Percentiles rank a stretch among this genome's conserved stretches.
phyloP scores from a whole-genome alignment of 1,140 invertebrate species.

The Potamilus streckersoni region DNA sequence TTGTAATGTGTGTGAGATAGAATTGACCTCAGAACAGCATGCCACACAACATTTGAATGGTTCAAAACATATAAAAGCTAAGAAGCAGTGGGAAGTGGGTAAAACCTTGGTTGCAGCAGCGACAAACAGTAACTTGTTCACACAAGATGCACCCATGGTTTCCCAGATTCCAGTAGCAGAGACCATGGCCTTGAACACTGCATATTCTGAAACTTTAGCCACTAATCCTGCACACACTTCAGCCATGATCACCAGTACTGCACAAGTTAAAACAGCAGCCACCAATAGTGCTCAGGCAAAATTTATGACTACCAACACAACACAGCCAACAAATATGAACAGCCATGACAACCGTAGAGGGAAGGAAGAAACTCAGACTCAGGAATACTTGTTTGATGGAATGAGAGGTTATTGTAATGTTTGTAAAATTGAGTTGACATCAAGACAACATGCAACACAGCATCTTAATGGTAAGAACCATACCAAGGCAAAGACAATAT shows the following conservation, averaged over 20 bases:
- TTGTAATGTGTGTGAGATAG: conserved; percentile 28
- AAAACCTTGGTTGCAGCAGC: neutral
- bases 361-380: no score
- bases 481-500: neutral
- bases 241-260: neutral
- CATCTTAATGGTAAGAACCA: conserved; percentile 16
- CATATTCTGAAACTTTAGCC: no score
- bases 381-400: conserved; percentile 14
- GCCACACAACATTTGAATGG: conserved; percentile 20
- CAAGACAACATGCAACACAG: conserved; percentile 5
- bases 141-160: no score
- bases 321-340: no score
- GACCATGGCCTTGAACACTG: no score
- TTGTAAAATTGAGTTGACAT: conserved; percentile 14
- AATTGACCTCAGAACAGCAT: conserved; percentile 18
- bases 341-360: no score
- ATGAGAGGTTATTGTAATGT: conserved; percentile 11
- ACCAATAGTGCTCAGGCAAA: no score
- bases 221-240: neutral
- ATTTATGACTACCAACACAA: no score
- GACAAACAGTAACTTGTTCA: no score
- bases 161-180: no score
- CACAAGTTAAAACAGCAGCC: neutral
- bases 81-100: neutral
- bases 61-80: conserved; percentile 33